Evolutionary conservation across 2,797 vertebrate genomes (phyloP), one percentile per base, ranked within the genome.

Genomic region (Tragelaphus eurycerus): DNA sequence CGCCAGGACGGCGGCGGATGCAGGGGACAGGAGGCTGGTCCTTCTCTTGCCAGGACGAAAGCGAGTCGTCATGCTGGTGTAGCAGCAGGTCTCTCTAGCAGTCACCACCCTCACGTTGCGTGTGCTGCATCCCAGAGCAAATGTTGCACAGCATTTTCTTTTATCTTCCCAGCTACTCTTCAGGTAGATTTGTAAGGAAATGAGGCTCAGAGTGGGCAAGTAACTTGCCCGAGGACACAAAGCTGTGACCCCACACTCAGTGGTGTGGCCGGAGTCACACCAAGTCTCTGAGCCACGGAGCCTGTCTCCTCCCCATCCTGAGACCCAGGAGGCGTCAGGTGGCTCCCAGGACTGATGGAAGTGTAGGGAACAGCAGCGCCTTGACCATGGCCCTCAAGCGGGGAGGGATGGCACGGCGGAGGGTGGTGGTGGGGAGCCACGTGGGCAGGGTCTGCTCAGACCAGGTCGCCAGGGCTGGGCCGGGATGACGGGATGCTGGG

Each of bases 161-260:
- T 21, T 13, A 54, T 48, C 46, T 59, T 55, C 34, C n/a, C 19
- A 15, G 46, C 46, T n/a, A 23, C 27, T 34, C 4, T 0, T 25
- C 54, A 54, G 34, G 43, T 21, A 60, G 59, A 59, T 85, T 86
- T 89, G 96, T 67, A 83, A 86, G 64, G 57, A 93, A 64, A 19
- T 15, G 81, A n/a, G 43, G 15, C 29, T 94, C 50, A 46, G 34
- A 82, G 81, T 46, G 12, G 31, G 17, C 13, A 50, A 60, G 55
- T 8, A 55, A 71, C 76, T 29, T 17, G 34, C 52, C 71, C 21
- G 38, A 50, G 13, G 3, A 27, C 81, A 21, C 17, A 64, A 27
- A 67, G 21, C 55, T 50, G 0, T 34, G 59, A 16, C 4, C 19
- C 74, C 48, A 2, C 4, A 4, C 21, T 46, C 54, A 15, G 4